Conservation (phyloP, 2,113 vertebrate genomes). For the Osmerus mordax region DNA sequence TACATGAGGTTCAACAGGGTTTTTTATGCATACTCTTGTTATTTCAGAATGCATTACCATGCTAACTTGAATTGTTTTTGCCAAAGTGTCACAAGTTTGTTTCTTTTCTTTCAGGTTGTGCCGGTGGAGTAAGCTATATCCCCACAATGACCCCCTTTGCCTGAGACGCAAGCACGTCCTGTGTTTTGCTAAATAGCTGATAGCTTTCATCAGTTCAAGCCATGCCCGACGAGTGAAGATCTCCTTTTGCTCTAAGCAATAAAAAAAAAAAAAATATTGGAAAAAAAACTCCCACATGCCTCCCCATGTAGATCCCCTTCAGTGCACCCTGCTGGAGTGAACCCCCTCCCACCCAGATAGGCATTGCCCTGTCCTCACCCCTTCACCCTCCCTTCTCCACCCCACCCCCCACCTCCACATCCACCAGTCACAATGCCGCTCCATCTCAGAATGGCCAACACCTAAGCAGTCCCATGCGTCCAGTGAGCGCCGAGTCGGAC, state of each 20-base stretch:
- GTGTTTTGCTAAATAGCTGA: conserved; percentile 78
- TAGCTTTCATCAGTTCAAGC: conserved; percentile 73
- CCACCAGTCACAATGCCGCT: conserved; percentile 77
- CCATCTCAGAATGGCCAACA: conserved; percentile 81
- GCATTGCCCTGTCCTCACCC: conserved; percentile 67
- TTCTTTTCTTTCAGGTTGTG: conserved; percentile 78
- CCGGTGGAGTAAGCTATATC: conserved; percentile 79
- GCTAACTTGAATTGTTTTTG: too few relatives aligned
- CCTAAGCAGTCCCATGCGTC: conserved; percentile 92
- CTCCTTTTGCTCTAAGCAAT: conserved; percentile 78
- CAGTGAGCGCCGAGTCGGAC: conserved; percentile 85
- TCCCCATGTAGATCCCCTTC: conserved; percentile 81
- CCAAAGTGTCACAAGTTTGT: conserved; percentile 32
- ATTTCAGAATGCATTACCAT: too few relatives aligned
- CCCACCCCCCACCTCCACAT: conserved; percentile 40
- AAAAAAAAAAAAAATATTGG: conserved; percentile 51
- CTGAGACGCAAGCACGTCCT: conserved; percentile 73
- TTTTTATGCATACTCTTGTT: not conserved
- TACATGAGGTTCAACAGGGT: too few relatives aligned
- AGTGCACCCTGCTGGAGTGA: conserved; percentile 84
- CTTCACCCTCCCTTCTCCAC: conserved; percentile 38
- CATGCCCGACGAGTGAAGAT: conserved; percentile 85
- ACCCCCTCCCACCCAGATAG: conserved; percentile 73
- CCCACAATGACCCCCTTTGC: conserved; percentile 83
- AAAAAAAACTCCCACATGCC: conserved; percentile 72